Evolutionary conservation across 2,888 invertebrate genomes (phyloP).

Genomic region (Sericinus montela): DNA sequence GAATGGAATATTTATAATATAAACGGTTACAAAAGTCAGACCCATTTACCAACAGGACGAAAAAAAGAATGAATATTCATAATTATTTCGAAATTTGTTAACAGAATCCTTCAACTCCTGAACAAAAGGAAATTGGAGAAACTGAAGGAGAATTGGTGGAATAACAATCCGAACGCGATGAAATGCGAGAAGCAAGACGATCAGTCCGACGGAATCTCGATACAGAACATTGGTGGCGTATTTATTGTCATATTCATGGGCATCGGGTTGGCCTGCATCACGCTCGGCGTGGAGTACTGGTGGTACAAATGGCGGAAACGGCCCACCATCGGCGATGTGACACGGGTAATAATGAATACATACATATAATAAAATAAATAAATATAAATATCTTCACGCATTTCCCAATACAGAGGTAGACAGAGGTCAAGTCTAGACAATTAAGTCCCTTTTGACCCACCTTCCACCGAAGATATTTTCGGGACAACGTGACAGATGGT

Average conservation of each 20-base stretch:
- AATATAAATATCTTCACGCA: too few relatives aligned
- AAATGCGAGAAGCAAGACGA: constrained; percentile 93
- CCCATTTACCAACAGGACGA: too few relatives aligned
- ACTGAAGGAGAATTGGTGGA: constrained; percentile 98
- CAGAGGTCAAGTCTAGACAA: too few relatives aligned
- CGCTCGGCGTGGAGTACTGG: constrained; percentile 96
- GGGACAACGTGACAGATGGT: too few relatives aligned
- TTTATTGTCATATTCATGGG: constrained; percentile 98
- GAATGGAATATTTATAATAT: too few relatives aligned
- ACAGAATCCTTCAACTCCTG: constrained; percentile 93
- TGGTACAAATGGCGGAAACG: constrained; percentile 90
- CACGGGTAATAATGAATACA: too few relatives aligned
- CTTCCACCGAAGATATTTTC: too few relatives aligned
- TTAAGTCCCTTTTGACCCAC: too few relatives aligned
- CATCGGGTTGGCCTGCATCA: constrained; percentile 93
- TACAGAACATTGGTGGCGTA: constrained; percentile 98
- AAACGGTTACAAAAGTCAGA: too few relatives aligned
- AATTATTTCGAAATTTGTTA: neutral
- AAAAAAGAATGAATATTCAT: too few relatives aligned
- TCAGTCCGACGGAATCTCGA: constrained; percentile 97
- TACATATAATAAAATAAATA: too few relatives aligned
- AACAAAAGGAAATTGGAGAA: constrained; percentile 96
- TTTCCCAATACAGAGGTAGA: too few relatives aligned
- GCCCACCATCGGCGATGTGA: constrained; percentile 80
- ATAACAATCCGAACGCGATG: constrained; percentile 86